A percentile compares a stretch with the other conserved stretches of the same genome.
phyloP scores from a whole-genome alignment of 2,888 invertebrate genomes.

The Drosophila mimica region DNA sequence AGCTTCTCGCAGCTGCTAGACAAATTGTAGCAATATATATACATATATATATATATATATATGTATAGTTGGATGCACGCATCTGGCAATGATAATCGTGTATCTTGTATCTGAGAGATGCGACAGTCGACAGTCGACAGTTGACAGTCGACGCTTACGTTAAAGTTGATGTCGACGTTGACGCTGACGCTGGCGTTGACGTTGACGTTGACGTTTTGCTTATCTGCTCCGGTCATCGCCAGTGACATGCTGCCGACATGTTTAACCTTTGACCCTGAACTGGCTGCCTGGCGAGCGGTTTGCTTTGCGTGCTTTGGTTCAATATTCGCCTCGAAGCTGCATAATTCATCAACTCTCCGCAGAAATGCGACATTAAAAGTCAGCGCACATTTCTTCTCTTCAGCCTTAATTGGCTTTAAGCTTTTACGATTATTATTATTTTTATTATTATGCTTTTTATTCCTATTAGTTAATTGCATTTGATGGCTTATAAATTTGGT shows the following conservation, averaged over 20 bases:
- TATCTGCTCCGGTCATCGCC: constrained; percentile 42
- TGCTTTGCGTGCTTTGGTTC: constrained; percentile 56
- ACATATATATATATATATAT: constrained; percentile 21
- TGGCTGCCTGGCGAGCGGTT: constrained; percentile 4
- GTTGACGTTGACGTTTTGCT: constrained; percentile 23
- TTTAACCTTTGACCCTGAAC: constrained; percentile 69
- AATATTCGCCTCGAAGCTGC: constrained; percentile 38
- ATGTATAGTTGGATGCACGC: constrained; percentile 29
- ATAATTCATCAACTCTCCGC: constrained; percentile 31
- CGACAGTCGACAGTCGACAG: constrained; percentile 2
- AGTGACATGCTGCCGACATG: constrained; percentile 43
- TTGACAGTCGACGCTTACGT: not conserved
- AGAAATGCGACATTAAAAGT: constrained; percentile 18
- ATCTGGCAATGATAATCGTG: constrained; percentile 63
- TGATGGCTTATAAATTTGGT: constrained; percentile 8
- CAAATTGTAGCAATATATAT: constrained; percentile 60
- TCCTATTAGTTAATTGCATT: constrained; percentile 61
- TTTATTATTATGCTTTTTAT: constrained; percentile 13
- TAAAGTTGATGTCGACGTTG: not conserved
- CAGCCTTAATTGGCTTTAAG: constrained; percentile 35
- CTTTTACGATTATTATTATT: constrained; percentile 6
- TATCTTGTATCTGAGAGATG: constrained; percentile 42
- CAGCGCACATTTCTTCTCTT: constrained; percentile 12
- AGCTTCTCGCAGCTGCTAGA: constrained; percentile 63
- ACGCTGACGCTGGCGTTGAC: constrained; percentile 11